Percentiles rank a stretch among this genome's conserved stretches.
Conservation (phyloP, 1,140 invertebrate genomes). For the Pomphorhynchus laevis region DNA sequence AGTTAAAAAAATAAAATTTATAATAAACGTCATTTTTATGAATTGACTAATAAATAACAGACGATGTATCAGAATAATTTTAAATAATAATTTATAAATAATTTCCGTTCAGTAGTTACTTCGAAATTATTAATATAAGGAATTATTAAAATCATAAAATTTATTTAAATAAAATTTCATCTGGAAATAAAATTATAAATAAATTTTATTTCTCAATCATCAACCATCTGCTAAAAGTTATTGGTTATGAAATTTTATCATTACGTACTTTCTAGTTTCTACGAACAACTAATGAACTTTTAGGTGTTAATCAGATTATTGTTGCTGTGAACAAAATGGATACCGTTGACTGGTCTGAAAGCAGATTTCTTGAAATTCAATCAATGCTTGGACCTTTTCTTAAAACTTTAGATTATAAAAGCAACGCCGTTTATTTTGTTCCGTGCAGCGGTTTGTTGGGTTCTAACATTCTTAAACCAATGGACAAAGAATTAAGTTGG, state of each 20-base stretch:
- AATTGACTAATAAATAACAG: too few species aligned
- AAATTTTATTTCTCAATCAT: conserved; percentile 9
- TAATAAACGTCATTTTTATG: too few species aligned
- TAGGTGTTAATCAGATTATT: conserved; percentile 40
- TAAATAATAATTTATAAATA: too few species aligned
- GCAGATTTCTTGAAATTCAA: conserved; percentile 47
- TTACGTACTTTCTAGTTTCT: neutral
- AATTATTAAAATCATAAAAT: too few species aligned
- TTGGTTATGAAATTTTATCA: neutral
- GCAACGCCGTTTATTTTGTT: conserved; percentile 47
- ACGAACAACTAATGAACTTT: neutral
- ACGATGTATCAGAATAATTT: too few species aligned
- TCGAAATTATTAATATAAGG: too few species aligned
- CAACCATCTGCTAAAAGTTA: neutral
- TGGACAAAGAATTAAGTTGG: conserved; percentile 34
- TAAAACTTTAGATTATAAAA: conserved; percentile 66
- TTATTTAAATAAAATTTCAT: too few species aligned
- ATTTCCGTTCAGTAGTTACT: too few species aligned
- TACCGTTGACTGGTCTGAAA: conserved; percentile 25
- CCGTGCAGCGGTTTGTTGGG: conserved; percentile 75
- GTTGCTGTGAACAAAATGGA: conserved; percentile 26
- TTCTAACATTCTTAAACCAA: conserved; percentile 42
- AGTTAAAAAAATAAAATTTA: too few species aligned
- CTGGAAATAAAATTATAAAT: too few species aligned
- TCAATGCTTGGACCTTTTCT: conserved; percentile 44